phyloP scores from a whole-genome alignment of 2,113 vertebrate species.

The rat (Rattus norvegicus) region DNA sequence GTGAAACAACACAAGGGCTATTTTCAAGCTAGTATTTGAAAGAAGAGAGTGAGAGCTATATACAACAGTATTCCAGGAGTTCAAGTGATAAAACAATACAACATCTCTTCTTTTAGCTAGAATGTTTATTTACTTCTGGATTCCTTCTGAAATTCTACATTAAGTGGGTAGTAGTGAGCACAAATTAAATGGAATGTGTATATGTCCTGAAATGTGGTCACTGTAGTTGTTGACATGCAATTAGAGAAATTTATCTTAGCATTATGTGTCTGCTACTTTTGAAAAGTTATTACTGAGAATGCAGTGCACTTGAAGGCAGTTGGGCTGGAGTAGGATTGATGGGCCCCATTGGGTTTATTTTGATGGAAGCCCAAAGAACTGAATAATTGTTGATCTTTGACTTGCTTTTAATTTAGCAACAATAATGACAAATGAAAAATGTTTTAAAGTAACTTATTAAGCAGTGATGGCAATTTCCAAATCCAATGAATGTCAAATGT shows the following conservation, averaged over 20 bases:
- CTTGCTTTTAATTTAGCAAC: constrained; percentile 55
- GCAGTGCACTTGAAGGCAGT: not conserved
- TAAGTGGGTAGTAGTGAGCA: constrained; percentile 7
- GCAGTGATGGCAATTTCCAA: constrained; percentile 13
- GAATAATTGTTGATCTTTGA: constrained; percentile 43
- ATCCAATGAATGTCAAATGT: constrained; percentile 51
- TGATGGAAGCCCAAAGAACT: constrained; percentile 38
- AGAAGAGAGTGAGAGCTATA: not conserved
- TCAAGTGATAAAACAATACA: constrained; percentile 80
- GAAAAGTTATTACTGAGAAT: not conserved
- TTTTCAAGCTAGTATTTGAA: constrained; percentile 39
- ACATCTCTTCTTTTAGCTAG: constrained; percentile 61
- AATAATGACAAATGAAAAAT: constrained; percentile 60
- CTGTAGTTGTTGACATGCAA: constrained; percentile 53
- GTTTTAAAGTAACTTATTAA: constrained; percentile 53
- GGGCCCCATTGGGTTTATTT: constrained; percentile 27
- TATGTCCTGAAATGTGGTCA: constrained; percentile 27
- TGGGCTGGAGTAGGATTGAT: not conserved
- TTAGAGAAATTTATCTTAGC: constrained; percentile 46
- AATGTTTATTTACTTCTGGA: constrained; percentile 73
- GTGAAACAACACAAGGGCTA: constrained; percentile 8
- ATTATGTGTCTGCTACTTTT: not conserved
- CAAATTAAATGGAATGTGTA: constrained; percentile 30
- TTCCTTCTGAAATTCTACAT: constrained; percentile 61
- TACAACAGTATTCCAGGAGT: constrained; percentile 55